Conservation (phyloP, 2,797 vertebrate species). For the Oreochromis grahami region DNA sequence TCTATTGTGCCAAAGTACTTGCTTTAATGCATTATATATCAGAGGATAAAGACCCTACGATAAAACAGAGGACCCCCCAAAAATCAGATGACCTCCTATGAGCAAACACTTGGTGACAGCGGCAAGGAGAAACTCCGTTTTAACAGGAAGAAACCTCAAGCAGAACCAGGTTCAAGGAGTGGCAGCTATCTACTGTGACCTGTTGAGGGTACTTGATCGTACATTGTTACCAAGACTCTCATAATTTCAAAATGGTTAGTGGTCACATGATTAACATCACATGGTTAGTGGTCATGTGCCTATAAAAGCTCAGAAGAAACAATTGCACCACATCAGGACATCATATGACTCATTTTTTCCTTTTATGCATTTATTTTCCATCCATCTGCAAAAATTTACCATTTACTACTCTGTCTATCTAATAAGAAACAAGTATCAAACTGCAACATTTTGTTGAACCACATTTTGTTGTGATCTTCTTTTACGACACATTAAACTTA, state of each 20-base stretch:
- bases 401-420: rapidly evolving
- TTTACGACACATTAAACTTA: not conserved
- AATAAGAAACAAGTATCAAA: not conserved
- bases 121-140: rapidly evolving
- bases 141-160: not conserved
- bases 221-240: not conserved
- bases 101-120: not conserved
- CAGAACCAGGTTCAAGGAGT: not conserved
- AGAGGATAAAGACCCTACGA: not conserved
- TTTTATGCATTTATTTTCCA: not conserved
- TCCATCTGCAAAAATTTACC: not conserved
- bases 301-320: not conserved
- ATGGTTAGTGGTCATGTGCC: not conserved
- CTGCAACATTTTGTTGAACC: not conserved
- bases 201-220: not conserved
- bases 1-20: not conserved
- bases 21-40: not conserved
- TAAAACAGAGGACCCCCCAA: rapidly evolving
- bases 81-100: not conserved
- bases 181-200: not conserved
- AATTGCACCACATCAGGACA: not conserved
- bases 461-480: not conserved
- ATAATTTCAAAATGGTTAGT: not conserved
- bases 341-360: rapidly evolving
- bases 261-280: not conserved